These are phyloP conservation scores for Sympetrum striolatum DNA, from an alignment of 2,888 invertebrate species.

Conservation along the genomic window DNA sequence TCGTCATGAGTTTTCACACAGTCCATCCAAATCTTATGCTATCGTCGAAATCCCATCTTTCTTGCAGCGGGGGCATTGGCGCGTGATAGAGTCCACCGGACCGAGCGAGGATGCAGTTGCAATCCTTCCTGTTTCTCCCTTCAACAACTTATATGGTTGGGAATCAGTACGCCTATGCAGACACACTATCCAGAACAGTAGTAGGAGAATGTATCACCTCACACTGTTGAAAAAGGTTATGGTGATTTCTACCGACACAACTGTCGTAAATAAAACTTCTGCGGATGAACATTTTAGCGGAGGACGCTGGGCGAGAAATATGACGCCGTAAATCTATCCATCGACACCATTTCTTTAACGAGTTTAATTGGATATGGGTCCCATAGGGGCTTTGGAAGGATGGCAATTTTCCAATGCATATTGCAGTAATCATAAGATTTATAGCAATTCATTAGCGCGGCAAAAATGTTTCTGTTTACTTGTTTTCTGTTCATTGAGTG, in stretches of 20 bases:
- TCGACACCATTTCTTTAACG: not conserved
- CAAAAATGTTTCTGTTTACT: not conserved
- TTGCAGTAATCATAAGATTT: not conserved
- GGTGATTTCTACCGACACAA: not conserved
- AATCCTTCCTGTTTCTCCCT: not conserved
- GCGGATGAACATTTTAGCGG: not conserved
- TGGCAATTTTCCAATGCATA: not conserved
- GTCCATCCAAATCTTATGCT: not conserved
- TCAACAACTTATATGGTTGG: not conserved
- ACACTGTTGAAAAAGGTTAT: not conserved
- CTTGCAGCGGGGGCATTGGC: not conserved
- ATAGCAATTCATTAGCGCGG: not conserved
- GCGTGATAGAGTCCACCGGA: not conserved
- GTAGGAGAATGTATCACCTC: not conserved
- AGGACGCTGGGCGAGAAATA: not conserved
- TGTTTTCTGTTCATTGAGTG: not conserved
- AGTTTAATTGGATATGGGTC: not conserved
- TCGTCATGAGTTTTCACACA: not conserved
- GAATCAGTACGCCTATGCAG: not conserved
- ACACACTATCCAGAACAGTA: not conserved
- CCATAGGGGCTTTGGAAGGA: not conserved
- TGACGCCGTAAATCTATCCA: not conserved
- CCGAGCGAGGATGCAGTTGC: not conserved
- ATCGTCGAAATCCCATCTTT: not conserved
- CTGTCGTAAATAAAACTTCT: not conserved